These are phyloP conservation scores for Tachyglossus aculeatus DNA, from an alignment of 2,797 vertebrate species.

Conservation along the genomic window DNA sequence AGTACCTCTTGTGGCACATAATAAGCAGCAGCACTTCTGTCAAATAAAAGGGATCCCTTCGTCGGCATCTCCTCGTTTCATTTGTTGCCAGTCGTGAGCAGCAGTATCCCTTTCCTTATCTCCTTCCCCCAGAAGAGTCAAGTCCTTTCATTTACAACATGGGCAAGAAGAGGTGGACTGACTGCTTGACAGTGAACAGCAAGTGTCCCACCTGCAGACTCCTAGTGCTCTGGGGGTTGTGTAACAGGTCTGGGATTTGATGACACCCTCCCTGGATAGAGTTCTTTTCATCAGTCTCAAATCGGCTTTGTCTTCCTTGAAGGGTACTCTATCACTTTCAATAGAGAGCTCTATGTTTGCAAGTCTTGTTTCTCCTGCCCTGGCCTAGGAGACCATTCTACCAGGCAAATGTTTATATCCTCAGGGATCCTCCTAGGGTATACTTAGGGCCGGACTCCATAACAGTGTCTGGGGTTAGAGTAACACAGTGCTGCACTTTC, in stretches of 20 bases:
- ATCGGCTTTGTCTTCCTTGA: not conserved
- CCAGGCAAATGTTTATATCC: not conserved
- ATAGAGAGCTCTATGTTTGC: accelerated
- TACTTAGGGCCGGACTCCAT: too few relatives aligned
- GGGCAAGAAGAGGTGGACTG: not conserved
- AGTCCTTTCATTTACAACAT: not conserved
- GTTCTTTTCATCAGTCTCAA: not conserved
- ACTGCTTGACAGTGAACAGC: not conserved
- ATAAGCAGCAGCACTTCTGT: constrained; percentile 15
- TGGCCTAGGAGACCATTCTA: not conserved
- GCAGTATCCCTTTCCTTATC: not conserved
- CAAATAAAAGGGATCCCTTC: not conserved
- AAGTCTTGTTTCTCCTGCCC: not conserved
- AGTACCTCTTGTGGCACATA: not conserved
- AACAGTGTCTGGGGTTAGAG: not conserved
- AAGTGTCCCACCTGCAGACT: not conserved
- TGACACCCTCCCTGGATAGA: not conserved
- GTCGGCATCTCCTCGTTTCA: not conserved
- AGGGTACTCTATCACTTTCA: not conserved
- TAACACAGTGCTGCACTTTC: not conserved
- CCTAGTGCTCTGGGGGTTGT: not conserved
- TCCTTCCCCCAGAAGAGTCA: not conserved
- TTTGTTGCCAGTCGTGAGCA: not conserved
- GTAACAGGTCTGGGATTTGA: not conserved
- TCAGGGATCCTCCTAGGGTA: not conserved